These are phyloP conservation scores for Sinocyclocheilus anophthalmus DNA, from an alignment of 2,113 vertebrate species.

Conservation along the genomic window DNA sequence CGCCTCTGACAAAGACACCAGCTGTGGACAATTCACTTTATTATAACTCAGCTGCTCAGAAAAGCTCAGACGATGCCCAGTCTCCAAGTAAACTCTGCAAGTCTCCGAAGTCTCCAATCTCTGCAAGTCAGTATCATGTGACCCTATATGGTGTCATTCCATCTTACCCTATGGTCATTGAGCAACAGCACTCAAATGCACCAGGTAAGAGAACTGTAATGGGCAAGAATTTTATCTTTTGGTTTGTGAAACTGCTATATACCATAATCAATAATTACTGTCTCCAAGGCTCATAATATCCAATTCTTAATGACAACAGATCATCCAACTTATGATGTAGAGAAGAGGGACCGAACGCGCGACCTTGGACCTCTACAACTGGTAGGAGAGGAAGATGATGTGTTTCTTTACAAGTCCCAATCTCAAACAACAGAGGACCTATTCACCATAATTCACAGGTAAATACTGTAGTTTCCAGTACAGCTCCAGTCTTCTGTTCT, in stretches of 20 bases:
- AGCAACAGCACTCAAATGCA: constrained; percentile 4
- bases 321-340: constrained; percentile 67
- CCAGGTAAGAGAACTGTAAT: constrained; percentile 20
- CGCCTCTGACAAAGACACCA: constrained; percentile 83
- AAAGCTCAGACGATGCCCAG: not conserved
- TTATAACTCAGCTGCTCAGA: not conserved
- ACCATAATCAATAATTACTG: too few species aligned
- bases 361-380: constrained; percentile 72
- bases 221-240: not conserved
- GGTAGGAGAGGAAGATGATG: constrained; percentile 83
- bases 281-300: not conserved
- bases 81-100: not conserved
- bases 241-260: not conserved
- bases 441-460: constrained; percentile 90
- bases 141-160: constrained; percentile 55
- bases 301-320: constrained; percentile 56
- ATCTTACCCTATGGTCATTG: not conserved
- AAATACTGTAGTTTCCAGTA: not conserved
- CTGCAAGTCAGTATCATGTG: constrained; percentile 52
- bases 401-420: constrained; percentile 73
- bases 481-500: not conserved
- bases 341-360: constrained; percentile 58
- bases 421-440: constrained; percentile 84
- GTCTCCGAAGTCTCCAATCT: constrained; percentile 29
- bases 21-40: constrained; percentile 74